Evolutionary conservation across 2,797 vertebrate species (phyloP), one percentile per base, ranked within the genome.

Genomic region (Alosa sapidissima): DNA sequence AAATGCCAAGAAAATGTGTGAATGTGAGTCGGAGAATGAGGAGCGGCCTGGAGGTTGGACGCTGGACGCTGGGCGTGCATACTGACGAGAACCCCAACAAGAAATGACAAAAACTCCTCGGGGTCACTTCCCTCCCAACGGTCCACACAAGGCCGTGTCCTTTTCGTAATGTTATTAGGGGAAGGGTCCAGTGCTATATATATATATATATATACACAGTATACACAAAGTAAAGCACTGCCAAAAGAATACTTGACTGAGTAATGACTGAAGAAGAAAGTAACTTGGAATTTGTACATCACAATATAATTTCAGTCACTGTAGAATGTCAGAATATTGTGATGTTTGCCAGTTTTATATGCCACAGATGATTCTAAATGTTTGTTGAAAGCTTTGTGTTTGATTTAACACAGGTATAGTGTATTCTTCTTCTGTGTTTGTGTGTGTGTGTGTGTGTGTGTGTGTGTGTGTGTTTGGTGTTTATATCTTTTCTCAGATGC

Each of bases 71-170:
- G 89, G 94, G 93, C 89, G 89, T 94, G 95, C 94, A 96, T 95
- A 95, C 95, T 94, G 95, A 96, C 88, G 86, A 95, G 94, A 94
- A 91, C 91, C 91, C 94, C 93, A 93, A 93, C 93, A 95, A 92
- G 93, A 92, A 92, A 92, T 88, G 86, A 94, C 93, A 95, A 95
- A 95, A 94, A 93, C 90, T 88, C 93, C 92, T 93, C 86, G 83
- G 93, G 94, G 89, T 91, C 91, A 93, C 92, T 89, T 89, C 88
- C 89, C 88, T 87, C 87, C 88, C 86, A 72, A 84, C 86, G 86
- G 81, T 83, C 84, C 47, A 81, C 84, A 84, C 85, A 82, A 58
- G 82, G 81, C 84, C 85, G 85, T 78, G 72, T 47, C 72, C 72
- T 78, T 78, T 78, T 72, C 68, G 36, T 72, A 16, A 41, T 41